Conservation (phyloP, 2,888 invertebrate species). For the Rhaphigaster nebulosa region DNA sequence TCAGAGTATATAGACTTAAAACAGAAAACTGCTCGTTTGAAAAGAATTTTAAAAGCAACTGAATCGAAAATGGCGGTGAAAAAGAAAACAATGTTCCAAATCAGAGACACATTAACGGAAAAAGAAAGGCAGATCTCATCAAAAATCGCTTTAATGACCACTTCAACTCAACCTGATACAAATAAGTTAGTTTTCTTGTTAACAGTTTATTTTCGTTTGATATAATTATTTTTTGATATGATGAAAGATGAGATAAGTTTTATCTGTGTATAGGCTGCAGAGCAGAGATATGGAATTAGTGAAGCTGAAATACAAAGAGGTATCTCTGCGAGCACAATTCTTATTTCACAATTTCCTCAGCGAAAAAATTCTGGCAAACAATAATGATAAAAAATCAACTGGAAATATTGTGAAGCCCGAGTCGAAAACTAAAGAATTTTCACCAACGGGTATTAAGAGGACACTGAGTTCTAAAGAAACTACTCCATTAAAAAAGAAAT, state of each 20-base stretch:
- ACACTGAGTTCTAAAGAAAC: background rate
- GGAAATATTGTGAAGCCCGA: background rate
- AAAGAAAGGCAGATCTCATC: conserved; percentile 49
- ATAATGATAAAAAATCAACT: background rate
- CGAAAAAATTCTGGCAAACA: background rate
- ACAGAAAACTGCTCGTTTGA: conserved; percentile 39
- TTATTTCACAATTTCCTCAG: conserved; percentile 51
- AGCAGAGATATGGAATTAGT: conserved; percentile 60
- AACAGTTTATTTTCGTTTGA: background rate
- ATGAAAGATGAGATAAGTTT: background rate
- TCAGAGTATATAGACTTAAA: conserved; percentile 38
- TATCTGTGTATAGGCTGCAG: conserved; percentile 52
- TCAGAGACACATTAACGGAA: conserved; percentile 39
- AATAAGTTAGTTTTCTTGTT: conserved; percentile 54
- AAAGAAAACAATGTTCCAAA: conserved; percentile 28
- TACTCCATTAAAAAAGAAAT: background rate
- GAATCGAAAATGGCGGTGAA: conserved; percentile 50
- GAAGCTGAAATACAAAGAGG: conserved; percentile 60
- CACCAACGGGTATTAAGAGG: background rate
- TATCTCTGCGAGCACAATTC: conserved; percentile 61
- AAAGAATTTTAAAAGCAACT: conserved; percentile 32
- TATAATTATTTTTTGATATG: background rate
- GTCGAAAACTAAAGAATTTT: background rate
- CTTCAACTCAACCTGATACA: conserved; percentile 25
- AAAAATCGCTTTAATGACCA: conserved; percentile 34